Evolutionary conservation across 2,113 vertebrate genomes (phyloP), one percentile per base, ranked within the genome.

Genomic region (Cardinalis cardinalis): DNA sequence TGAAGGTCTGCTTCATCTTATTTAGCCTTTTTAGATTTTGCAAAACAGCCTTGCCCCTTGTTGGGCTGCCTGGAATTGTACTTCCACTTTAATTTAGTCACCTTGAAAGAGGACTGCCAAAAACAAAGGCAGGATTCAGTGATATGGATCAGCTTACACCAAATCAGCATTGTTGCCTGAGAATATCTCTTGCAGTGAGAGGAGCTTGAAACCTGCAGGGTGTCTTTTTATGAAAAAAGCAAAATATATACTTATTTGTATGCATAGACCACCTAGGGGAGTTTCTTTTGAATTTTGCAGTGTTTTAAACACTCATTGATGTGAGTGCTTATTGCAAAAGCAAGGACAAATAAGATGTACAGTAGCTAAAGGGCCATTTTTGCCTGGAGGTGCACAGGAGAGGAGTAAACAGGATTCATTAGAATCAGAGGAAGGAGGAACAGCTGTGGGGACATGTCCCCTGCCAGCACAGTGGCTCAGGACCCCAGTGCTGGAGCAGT

Each of bases 161-260:
- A 80, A 86, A 93, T 90, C 94, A 76, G 88, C 92, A 88, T 94
- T 97, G 90, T 96, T 91, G 93, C 84, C 68, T 63, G 91, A 78
- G 74, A 91, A 88, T 92, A 60, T 89, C 79, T 93, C 94, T 95
- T 78, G 95, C 91, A 76, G 93, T 59, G 94, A 87, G 87, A 93
- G 91, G 90, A 85, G 92, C 91, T 92, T 91, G 95, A 96, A 94
- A 96, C 92, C 95, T 96, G 91, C 82, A 88, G 95, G 95, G 92
- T 93, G 95, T 96, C 96, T 94, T 95, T 94, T 92, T 91, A 76
- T 96, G 91, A 95, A 95, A 95, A 95, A 96, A 85, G 87, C 92
- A 94, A 96, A 96, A 95, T 96, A 92, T 92, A 93, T 91, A 94
- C 94, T 95, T 87, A 96, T 97, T 96, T 93, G 86, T 96, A 95